These are phyloP conservation scores for Lymantria monacha DNA, from an alignment of 2,888 invertebrate species.

Conservation along the genomic window DNA sequence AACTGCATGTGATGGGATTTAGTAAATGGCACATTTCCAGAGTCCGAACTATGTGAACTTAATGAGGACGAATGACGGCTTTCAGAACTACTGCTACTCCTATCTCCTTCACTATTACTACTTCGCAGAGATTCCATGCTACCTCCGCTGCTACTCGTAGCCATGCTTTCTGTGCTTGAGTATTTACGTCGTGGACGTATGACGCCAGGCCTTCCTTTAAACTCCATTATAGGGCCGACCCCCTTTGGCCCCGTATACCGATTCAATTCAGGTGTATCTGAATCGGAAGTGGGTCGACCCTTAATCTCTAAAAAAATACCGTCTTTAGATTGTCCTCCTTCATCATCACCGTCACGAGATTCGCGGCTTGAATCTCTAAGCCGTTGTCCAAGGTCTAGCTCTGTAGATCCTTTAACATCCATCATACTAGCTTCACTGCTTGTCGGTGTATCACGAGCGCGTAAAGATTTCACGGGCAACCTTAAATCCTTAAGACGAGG, in stretches of 20 bases:
- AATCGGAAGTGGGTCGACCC: constrained; percentile 85
- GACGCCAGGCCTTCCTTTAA: constrained; percentile 83
- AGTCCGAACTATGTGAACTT: constrained; percentile 93
- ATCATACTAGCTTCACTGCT: constrained; percentile 84
- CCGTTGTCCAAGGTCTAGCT: constrained; percentile 76
- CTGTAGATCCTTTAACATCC: constrained; percentile 82
- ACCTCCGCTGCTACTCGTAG: constrained; percentile 92
- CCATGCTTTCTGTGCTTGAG: constrained; percentile 93
- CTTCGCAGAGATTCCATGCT: constrained; percentile 94
- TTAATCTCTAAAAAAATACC: constrained; percentile 88
- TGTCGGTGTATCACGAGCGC: constrained; percentile 83
- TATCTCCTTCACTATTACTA: constrained; percentile 93
- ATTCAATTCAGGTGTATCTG: constrained; percentile 79
- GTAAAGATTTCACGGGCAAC: constrained; percentile 86
- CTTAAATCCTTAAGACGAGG: constrained; percentile 88
- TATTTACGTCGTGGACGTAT: constrained; percentile 83
- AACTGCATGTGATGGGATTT: constrained; percentile 84
- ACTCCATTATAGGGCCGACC: constrained; percentile 83
- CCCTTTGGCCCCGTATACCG: constrained; percentile 80
- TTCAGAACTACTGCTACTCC: constrained; percentile 92
- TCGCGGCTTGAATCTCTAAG: constrained; percentile 77
- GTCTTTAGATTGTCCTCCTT: constrained; percentile 86
- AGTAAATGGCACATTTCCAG: constrained; percentile 83
- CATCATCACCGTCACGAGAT: constrained; percentile 85
- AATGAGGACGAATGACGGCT: constrained; percentile 91